A percentile compares a stretch with the other conserved stretches of the same genome.
Evolutionary conservation across 2,888 invertebrate genomes (phyloP).

Genomic region (Lapara coniferarum): DNA sequence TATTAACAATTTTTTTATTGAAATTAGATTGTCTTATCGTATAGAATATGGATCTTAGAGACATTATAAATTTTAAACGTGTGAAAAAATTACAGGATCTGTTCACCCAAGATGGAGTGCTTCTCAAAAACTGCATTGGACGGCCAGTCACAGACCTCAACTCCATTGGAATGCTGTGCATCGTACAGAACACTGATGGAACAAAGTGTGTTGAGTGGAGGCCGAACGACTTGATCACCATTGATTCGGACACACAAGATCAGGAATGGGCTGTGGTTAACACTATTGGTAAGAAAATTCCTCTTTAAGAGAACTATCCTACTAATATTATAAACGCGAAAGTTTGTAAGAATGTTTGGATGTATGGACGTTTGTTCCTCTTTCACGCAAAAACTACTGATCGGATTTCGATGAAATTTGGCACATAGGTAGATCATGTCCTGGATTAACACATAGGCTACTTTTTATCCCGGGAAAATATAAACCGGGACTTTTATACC

Average conservation of each 20-base stretch:
- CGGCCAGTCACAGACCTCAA: slow-evolving; percentile 85
- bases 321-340: too few species aligned
- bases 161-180: slow-evolving; percentile 87
- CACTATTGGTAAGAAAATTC: slow-evolving; percentile 81
- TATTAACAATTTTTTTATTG: neutral
- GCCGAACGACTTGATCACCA: slow-evolving; percentile 89
- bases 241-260: slow-evolving; percentile 89
- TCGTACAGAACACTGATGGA: slow-evolving; percentile 84
- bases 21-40: neutral
- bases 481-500: too few species aligned
- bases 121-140: slow-evolving; percentile 86
- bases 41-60: neutral
- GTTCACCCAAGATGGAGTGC: slow-evolving; percentile 91
- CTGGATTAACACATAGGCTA: too few species aligned
- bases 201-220: slow-evolving; percentile 92
- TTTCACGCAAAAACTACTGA: too few species aligned
- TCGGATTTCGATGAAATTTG: too few species aligned
- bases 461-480: too few species aligned
- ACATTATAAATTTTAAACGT: neutral
- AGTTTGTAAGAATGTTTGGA: too few species aligned
- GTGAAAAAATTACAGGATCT: slow-evolving; percentile 79
- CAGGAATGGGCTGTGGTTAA: slow-evolving; percentile 94
- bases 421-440: too few species aligned
- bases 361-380: too few species aligned
- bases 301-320: slow-evolving; percentile 27